Percentiles rank a stretch among this genome's conserved stretches.
Conservation (phyloP, 2,113 vertebrate genomes). For the Ciconia maguari region DNA sequence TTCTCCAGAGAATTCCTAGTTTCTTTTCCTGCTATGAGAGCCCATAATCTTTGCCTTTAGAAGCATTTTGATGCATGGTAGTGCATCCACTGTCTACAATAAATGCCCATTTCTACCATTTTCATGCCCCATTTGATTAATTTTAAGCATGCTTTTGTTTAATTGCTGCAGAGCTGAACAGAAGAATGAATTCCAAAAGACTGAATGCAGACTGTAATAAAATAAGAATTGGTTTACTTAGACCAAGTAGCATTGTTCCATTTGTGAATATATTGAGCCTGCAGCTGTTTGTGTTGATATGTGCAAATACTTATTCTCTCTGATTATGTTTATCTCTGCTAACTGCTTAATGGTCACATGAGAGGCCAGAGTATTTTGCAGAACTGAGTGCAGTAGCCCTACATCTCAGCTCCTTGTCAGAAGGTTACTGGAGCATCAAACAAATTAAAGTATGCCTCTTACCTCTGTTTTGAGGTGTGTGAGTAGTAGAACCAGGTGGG, state of each 20-base stretch:
- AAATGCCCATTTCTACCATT: background rate
- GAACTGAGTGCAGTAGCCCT: background rate
- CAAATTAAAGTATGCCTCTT: background rate
- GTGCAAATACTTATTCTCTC: fast-evolving
- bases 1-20: background rate
- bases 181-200: background rate
- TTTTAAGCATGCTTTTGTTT: background rate
- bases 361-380: background rate
- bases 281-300: background rate
- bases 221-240: background rate
- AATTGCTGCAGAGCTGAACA: background rate
- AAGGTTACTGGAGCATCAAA: background rate
- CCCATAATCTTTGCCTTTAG: background rate
- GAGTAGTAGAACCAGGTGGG: background rate
- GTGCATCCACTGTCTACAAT: background rate
- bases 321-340: background rate
- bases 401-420: background rate
- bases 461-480: background rate
- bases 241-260: background rate
- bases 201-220: background rate
- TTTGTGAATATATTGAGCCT: background rate
- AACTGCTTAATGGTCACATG: background rate
- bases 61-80: background rate
- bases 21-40: background rate
- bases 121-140: background rate